phyloP scores from a whole-genome alignment of 2,888 invertebrate species.

The Amblyjoppa fuscipennis region DNA sequence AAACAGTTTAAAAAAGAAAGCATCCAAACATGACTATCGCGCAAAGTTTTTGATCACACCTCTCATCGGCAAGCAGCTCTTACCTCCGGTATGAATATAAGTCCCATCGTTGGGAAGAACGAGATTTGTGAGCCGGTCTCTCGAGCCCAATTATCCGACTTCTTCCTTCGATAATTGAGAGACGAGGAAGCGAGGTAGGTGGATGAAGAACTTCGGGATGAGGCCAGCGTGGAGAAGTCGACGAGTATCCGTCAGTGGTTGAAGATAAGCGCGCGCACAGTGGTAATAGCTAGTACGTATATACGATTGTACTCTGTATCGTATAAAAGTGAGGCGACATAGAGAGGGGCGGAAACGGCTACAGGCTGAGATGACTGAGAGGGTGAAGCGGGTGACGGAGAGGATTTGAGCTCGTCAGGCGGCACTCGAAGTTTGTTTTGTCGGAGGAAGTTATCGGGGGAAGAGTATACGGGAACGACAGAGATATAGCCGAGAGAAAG shows the following conservation, averaged over 20 bases:
- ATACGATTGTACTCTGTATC: constrained; percentile 6
- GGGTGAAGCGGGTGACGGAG: constrained; percentile 28
- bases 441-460: constrained; percentile 44
- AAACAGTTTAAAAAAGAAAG: too few relatives aligned
- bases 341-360: not conserved
- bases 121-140: constrained; percentile 21
- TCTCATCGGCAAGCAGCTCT: not conserved
- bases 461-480: constrained; percentile 32
- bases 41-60: not conserved
- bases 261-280: constrained; percentile 28
- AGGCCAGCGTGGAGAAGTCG: constrained; percentile 23
- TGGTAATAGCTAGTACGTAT: constrained; percentile 19
- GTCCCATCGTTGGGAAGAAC: not conserved
- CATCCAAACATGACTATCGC: not conserved
- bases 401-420: constrained; percentile 46
- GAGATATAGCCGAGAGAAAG: constrained; percentile 43
- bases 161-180: constrained; percentile 50
- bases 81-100: not conserved
- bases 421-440: constrained; percentile 62
- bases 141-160: constrained; percentile 50
- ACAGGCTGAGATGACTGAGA: constrained; percentile 20
- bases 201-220: constrained; percentile 6
- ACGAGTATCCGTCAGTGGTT: constrained; percentile 34
- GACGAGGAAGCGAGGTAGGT: constrained; percentile 7
- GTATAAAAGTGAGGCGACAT: constrained; percentile 13